These are phyloP conservation scores for Bagarius yarrelli DNA, from an alignment of 2,113 vertebrate genomes.

Conservation along the genomic window DNA sequence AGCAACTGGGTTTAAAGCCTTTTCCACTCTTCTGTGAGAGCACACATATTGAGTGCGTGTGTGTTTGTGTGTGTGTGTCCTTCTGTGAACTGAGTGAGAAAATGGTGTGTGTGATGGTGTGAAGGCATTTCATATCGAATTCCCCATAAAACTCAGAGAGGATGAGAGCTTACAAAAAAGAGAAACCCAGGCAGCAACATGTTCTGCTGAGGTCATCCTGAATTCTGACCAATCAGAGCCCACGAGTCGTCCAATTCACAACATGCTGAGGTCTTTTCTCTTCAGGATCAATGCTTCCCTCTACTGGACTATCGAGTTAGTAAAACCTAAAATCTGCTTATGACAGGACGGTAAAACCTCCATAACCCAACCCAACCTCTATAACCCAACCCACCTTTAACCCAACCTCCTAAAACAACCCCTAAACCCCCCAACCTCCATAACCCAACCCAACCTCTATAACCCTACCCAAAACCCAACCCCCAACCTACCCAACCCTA, in stretches of 20 bases:
- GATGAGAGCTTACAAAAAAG: not conserved
- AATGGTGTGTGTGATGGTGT: not conserved
- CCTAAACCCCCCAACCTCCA: too few species aligned
- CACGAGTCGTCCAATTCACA: slow-evolving; percentile 46
- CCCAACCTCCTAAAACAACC: too few species aligned
- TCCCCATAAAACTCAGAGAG: slow-evolving; percentile 34
- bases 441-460: too few species aligned
- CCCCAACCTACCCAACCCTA: too few species aligned
- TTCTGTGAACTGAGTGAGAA: not conserved
- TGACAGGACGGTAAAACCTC: too few species aligned
- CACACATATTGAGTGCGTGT: not conserved
- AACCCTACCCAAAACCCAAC: too few species aligned
- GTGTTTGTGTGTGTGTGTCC: too few species aligned
- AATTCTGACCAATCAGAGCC: slow-evolving; percentile 61
- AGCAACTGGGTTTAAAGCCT: not conserved
- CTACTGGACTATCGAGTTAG: slow-evolving; percentile 40
- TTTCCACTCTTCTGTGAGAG: not conserved
- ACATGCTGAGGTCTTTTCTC: not conserved
- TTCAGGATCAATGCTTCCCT: slow-evolving; percentile 54
- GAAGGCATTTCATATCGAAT: slow-evolving; percentile 28
- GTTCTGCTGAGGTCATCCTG: slow-evolving; percentile 46
- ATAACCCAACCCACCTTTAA: too few species aligned
- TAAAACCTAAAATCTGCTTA: not conserved
- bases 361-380: too few species aligned
- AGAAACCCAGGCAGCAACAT: slow-evolving; percentile 48